Percentiles rank a stretch among this genome's conserved stretches.
Conservation (phyloP, 2,888 invertebrate species). For the Thera britannica region DNA sequence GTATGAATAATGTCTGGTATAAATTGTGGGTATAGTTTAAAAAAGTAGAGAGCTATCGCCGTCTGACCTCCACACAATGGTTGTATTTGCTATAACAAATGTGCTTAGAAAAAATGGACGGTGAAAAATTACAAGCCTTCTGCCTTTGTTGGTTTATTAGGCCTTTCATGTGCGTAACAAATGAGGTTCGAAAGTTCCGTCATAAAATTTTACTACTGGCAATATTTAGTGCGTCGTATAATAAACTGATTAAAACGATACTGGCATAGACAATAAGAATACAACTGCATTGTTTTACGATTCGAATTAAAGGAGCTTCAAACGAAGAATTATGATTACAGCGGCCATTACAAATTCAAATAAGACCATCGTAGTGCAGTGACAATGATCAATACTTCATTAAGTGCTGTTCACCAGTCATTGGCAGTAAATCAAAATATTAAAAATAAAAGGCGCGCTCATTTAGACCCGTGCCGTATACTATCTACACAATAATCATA, state of each 20-base stretch:
- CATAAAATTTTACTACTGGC: constrained; percentile 40
- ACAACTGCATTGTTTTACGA: constrained; percentile 30
- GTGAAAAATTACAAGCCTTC: constrained; percentile 63
- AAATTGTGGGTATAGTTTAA: constrained; percentile 78
- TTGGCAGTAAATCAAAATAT: constrained; percentile 74
- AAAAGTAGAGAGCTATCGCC: constrained; percentile 58
- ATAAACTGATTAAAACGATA: constrained; percentile 37
- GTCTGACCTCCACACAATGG: constrained; percentile 69
- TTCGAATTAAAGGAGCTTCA: constrained; percentile 49
- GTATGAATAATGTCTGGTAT: constrained; percentile 80
- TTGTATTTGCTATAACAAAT: constrained; percentile 74
- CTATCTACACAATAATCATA: constrained; percentile 34
- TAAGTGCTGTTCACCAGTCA: constrained; percentile 72
- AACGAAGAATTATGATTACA: constrained; percentile 55
- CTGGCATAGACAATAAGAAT: constrained; percentile 36
- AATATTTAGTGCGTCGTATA: constrained; percentile 36
- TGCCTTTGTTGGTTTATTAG: constrained; percentile 51
- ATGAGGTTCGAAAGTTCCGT: constrained; percentile 38
- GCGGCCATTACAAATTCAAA: constrained; percentile 50
- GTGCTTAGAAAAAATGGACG: constrained; percentile 68
- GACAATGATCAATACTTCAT: constrained; percentile 75
- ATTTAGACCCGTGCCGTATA: constrained; percentile 69
- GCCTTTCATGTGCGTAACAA: constrained; percentile 32
- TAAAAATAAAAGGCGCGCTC: constrained; percentile 69
- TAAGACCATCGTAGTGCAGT: constrained; percentile 52